These are phyloP conservation scores for Scaptomyza cyrtandrae DNA, from an alignment of 2,888 invertebrate species.

Conservation along the genomic window DNA sequence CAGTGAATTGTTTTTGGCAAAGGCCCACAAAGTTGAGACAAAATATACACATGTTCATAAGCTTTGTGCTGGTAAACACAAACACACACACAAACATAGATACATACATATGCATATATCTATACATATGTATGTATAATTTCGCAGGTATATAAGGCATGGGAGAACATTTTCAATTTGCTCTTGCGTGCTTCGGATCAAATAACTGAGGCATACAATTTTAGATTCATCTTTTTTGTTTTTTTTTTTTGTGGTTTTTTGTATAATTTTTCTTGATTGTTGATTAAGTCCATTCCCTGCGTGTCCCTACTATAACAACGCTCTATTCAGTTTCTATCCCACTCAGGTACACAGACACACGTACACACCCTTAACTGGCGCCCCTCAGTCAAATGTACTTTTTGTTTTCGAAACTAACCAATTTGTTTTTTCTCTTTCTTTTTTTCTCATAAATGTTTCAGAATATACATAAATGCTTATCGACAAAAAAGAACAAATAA, in stretches of 20 bases:
- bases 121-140: constrained; percentile 16
- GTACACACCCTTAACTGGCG: constrained; percentile 30
- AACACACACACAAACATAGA: constrained; percentile 15
- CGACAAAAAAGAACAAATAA: constrained; percentile 50
- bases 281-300: constrained; percentile 29
- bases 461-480: constrained; percentile 75
- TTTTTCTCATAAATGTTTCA: constrained; percentile 76
- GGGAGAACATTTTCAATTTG: constrained; percentile 51
- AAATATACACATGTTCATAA: constrained; percentile 65
- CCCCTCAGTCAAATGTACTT: constrained; percentile 53
- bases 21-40: constrained; percentile 64
- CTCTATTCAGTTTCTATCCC: constrained; percentile 34
- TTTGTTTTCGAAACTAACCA: constrained; percentile 72
- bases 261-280: constrained; percentile 13
- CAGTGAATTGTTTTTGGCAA: constrained; percentile 71
- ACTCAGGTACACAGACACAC: constrained; percentile 26
- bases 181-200: constrained; percentile 65
- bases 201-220: constrained; percentile 68
- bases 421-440: constrained; percentile 67
- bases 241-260: constrained; percentile 14
- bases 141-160: constrained; percentile 57
- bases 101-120: constrained; percentile 19
- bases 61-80: constrained; percentile 35
- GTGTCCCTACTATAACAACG: constrained; percentile 22
- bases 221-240: constrained; percentile 37